These are phyloP conservation scores for Ceratosolen solmsi DNA, from an alignment of 1,140 invertebrate species.

Conservation along the genomic window DNA sequence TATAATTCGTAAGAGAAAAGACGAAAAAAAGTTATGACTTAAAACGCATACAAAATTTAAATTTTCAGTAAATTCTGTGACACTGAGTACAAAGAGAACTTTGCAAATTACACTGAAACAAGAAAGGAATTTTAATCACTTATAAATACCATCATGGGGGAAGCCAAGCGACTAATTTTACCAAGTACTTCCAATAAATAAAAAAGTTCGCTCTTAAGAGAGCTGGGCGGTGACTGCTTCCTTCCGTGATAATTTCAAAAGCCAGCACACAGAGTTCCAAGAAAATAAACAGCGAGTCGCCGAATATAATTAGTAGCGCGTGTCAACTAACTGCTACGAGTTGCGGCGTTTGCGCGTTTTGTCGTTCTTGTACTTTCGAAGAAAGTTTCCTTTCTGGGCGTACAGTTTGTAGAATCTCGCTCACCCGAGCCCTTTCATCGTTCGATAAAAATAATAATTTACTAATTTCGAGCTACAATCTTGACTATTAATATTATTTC, in stretches of 20 bases:
- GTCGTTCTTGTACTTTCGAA: conserved; percentile 40
- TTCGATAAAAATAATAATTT: conserved; percentile 47
- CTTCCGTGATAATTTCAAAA: conserved; percentile 43
- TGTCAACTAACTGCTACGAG: conserved; percentile 43
- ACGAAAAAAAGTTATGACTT: too few relatives aligned
- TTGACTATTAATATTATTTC: conserved; percentile 13
- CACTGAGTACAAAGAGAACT: background rate
- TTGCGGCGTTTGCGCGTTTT: conserved; percentile 19
- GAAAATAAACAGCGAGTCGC: conserved; percentile 49
- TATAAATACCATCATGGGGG: conserved; percentile 34
- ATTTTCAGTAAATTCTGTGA: background rate
- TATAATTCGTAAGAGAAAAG: too few relatives aligned
- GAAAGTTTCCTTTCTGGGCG: conserved; percentile 35
- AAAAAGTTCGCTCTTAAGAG: conserved; percentile 25
- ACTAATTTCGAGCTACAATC: conserved; percentile 14
- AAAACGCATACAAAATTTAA: background rate
- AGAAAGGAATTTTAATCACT: conserved; percentile 48
- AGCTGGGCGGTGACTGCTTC: background rate
- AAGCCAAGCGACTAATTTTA: conserved; percentile 37
- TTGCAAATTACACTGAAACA: background rate
- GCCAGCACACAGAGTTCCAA: conserved; percentile 47
- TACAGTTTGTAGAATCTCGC: conserved; percentile 16
- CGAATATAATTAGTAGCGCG: conserved; percentile 53
- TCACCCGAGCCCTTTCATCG: conserved; percentile 33
- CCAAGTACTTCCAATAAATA: conserved; percentile 44